Base-by-base conservation (phyloP, 1,140 invertebrate species). In the Lineus longissimus region DNA sequence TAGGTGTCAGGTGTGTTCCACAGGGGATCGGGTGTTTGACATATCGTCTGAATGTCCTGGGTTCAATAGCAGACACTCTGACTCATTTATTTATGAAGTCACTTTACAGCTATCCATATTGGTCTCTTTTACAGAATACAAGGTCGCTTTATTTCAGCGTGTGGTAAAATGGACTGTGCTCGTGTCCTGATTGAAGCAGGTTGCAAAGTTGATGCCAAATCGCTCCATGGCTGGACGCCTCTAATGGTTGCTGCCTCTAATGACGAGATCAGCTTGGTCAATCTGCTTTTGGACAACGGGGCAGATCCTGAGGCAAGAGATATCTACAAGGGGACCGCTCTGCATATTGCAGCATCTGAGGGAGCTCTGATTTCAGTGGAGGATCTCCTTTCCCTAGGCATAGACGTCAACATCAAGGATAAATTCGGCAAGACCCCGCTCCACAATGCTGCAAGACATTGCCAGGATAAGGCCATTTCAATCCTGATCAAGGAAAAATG, bases 241-340 rank as follows among this genome's bases (percentile, higher is more conserved):
- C 47, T 51, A 4, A 51, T 51, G 47, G 47, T 51, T n/a, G 47
- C 47, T 6, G 47, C 47, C 47, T 23, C 25, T n/a, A 51, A 51
- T 27, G 47, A 51, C 47, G 47, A 51, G 47, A 4, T 7, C 47
- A n/a, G 25, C 47, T 6, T 27, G 4, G 25, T 51, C 19, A 51
- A 4, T 9, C 47, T 51, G 47, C 47, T 51, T 6, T 23, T 51
- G 19, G 47, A 27, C 4, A 19, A 27, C n/a, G 47, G 47, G 4
- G 47, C 47, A 6, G 47, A 27, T 9, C 47, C 25, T 4, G 47
- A 4, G 25, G 47, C 47, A 4, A 4, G n/a, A 9, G 47, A 51
- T 51, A 23, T 27, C 6, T 23, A 51, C n/a, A 51, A 51, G n/a
- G 47, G 19, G 19, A 51, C 47, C 4, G 47, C 47, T 9, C 47